These are phyloP conservation scores for Linepithema humile DNA, from an alignment of 1,140 invertebrate genomes.

Conservation along the genomic window DNA sequence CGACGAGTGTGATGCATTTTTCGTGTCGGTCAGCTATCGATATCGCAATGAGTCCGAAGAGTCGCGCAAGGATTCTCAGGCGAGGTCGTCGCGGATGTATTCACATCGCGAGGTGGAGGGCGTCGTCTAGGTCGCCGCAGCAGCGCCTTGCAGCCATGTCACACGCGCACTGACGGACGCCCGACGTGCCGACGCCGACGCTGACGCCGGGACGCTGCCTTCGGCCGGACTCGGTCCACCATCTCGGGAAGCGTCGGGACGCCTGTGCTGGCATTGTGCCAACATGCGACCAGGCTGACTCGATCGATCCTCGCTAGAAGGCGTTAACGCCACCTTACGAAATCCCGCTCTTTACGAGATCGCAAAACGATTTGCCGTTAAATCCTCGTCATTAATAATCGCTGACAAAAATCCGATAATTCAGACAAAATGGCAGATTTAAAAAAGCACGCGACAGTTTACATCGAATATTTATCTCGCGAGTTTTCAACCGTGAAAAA, in stretches of 20 bases:
- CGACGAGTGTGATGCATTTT: slow-evolving; percentile 22
- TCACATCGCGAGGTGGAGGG: slow-evolving; percentile 76
- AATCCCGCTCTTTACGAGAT: slow-evolving; percentile 2
- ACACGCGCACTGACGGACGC: slow-evolving; percentile 83
- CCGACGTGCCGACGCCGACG: slow-evolving; percentile 67
- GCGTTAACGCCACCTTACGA: slow-evolving; percentile 53
- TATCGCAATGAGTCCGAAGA: not conserved
- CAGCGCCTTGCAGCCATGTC: slow-evolving; percentile 83
- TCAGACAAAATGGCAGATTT: too few species aligned
- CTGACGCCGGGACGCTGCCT: slow-evolving; percentile 81
- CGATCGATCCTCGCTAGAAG: slow-evolving; percentile 61
- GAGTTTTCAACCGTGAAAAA: not conserved
- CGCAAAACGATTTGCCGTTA: not conserved
- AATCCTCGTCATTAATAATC: not conserved
- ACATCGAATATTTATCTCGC: not conserved
- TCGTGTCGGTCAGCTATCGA: not conserved
- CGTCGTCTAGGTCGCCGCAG: slow-evolving; percentile 79
- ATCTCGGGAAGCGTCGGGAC: slow-evolving; percentile 81
- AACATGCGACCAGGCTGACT: slow-evolving; percentile 68
- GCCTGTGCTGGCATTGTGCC: slow-evolving; percentile 78
- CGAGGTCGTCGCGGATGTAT: slow-evolving; percentile 55
- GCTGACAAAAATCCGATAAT: not conserved
- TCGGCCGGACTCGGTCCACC: slow-evolving; percentile 80
- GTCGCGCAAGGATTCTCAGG: slow-evolving; percentile 29
- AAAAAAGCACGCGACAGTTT: not conserved